phyloP scores from a whole-genome alignment of 2,888 invertebrate genomes.

The Phengaris alcon region DNA sequence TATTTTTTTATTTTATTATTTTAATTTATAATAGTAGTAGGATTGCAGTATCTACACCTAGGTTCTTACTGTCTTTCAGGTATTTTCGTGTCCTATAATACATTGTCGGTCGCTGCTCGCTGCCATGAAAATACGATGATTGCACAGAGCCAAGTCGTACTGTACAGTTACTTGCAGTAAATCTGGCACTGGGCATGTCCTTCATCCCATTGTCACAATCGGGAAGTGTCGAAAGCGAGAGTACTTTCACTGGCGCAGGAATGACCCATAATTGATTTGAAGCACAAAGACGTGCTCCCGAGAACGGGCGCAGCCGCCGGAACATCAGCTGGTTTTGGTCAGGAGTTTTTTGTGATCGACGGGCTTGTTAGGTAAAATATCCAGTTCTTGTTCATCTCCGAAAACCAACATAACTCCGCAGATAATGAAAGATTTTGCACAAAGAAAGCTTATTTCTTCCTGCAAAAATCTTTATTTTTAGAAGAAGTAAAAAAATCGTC shows the following conservation, averaged over 20 bases:
- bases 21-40: too few species aligned
- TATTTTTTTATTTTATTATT: too few species aligned
- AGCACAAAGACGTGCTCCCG: conserved; percentile 48
- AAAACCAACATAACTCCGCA: background rate
- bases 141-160: background rate
- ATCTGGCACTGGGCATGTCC: background rate
- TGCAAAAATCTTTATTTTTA: background rate
- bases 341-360: conserved; percentile 28
- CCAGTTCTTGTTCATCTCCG: background rate
- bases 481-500: too few species aligned
- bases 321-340: conserved; percentile 60
- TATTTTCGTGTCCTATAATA: background rate
- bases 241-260: conserved; percentile 57
- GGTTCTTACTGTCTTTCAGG: background rate
- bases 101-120: background rate
- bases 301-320: conserved; percentile 50
- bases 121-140: background rate
- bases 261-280: conserved; percentile 49
- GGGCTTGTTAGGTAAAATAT: background rate
- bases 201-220: conserved; percentile 26
- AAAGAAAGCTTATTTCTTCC: background rate
- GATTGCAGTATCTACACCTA: background rate
- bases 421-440: background rate
- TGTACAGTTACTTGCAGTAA: background rate
- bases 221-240: conserved; percentile 52